Evolutionary conservation across 2,113 vertebrate species (phyloP).

Genomic region (Desmodus rotundus): DNA sequence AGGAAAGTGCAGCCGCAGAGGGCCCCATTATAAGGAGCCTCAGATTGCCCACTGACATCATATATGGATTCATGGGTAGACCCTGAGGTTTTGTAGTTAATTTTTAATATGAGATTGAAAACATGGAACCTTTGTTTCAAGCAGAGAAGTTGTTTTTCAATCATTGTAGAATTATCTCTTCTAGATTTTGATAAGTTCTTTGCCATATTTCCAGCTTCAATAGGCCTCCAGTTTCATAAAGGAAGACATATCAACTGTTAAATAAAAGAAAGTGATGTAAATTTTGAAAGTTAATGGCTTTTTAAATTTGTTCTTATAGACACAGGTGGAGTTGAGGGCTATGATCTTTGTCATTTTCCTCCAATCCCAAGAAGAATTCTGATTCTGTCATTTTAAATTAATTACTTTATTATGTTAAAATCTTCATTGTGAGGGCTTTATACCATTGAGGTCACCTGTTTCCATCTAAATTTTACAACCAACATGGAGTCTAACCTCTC

Average conservation of each 20-base stretch:
- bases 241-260: background rate
- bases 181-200: background rate
- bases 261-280: background rate
- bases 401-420: background rate
- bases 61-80: background rate
- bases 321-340: background rate
- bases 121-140: background rate
- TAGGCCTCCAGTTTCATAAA: background rate
- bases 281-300: background rate
- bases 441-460: background rate
- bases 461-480: background rate
- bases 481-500: background rate
- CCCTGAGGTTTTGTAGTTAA: background rate
- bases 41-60: background rate
- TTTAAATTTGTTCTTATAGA: background rate
- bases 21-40: background rate
- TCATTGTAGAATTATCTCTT: background rate
- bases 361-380: background rate
- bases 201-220: background rate
- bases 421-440: background rate
- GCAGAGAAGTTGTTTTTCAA: background rate
- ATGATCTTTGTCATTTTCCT: slow-evolving; percentile 3
- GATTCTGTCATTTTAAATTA: background rate
- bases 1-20: background rate
- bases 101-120: background rate